Evolutionary conservation across 2,888 invertebrate genomes (phyloP).

Genomic region (Polyploca ridens): DNA sequence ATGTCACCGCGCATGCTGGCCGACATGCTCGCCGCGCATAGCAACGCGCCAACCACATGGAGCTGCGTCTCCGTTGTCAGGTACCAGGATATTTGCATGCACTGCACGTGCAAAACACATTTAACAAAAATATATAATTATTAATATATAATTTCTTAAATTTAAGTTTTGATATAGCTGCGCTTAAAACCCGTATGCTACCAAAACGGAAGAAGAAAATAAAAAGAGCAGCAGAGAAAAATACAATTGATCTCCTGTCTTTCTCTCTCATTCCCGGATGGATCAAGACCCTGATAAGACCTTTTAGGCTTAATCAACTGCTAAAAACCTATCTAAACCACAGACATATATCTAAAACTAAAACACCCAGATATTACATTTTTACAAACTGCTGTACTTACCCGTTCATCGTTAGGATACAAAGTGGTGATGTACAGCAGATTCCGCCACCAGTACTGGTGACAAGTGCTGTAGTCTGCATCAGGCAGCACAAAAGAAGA

Average conservation of each 20-base stretch:
- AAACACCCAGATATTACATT: background rate
- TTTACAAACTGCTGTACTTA: conserved; percentile 47
- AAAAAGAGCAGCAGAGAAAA: too few relatives aligned
- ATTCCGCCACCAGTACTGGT: conserved; percentile 86
- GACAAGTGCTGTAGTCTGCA: conserved; percentile 83
- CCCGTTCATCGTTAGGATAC: conserved; percentile 85
- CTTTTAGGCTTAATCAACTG: too few relatives aligned
- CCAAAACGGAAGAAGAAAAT: too few relatives aligned
- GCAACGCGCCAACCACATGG: conserved; percentile 87
- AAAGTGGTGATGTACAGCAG: conserved; percentile 85
- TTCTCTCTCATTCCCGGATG: too few relatives aligned
- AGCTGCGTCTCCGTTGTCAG: conserved; percentile 90
- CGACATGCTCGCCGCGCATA: conserved; percentile 80
- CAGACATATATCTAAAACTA: background rate
- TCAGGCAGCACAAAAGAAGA: conserved; percentile 78
- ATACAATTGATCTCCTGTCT: too few relatives aligned
- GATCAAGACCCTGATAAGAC: too few relatives aligned
- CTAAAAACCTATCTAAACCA: background rate
- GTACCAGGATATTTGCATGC: conserved; percentile 93
- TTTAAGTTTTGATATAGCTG: too few relatives aligned
- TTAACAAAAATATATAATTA: too few relatives aligned
- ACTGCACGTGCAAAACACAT: conserved; percentile 75
- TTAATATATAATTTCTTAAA: background rate
- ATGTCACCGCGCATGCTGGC: conserved; percentile 65
- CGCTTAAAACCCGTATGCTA: too few relatives aligned